Evolutionary conservation across 2,888 invertebrate species (phyloP).

Genomic region (Volucella bombylans): DNA sequence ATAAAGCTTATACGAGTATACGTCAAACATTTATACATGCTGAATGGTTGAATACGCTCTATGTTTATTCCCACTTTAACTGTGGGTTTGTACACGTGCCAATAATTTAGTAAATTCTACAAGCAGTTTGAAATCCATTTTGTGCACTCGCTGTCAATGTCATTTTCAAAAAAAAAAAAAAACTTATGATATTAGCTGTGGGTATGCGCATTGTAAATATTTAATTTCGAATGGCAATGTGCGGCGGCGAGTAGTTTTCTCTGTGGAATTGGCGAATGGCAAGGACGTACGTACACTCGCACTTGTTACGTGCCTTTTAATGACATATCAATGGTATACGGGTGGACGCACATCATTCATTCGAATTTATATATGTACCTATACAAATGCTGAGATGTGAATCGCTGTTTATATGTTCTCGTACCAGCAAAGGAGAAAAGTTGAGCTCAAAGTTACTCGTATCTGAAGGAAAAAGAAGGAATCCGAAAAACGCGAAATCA

Average conservation of each 20-base stretch:
- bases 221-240: slow-evolving; percentile 54
- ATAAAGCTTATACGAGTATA: slow-evolving; percentile 1
- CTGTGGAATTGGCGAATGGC: slow-evolving; percentile 65
- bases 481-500: too few relatives aligned
- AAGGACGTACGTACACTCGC: slow-evolving; percentile 30
- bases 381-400: too few relatives aligned
- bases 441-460: too few relatives aligned
- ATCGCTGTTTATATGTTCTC: too few relatives aligned
- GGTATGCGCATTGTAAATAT: slow-evolving; percentile 59
- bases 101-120: slow-evolving; percentile 69
- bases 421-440: too few relatives aligned
- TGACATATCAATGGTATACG: too few relatives aligned
- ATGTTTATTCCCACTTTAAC: slow-evolving; percentile 58
- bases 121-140: slow-evolving; percentile 59
- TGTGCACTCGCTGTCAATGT: slow-evolving; percentile 55
- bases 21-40: background rate
- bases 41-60: slow-evolving; percentile 53
- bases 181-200: slow-evolving; percentile 49
- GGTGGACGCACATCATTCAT: too few relatives aligned
- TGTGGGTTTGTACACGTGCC: slow-evolving; percentile 64
- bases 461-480: too few relatives aligned
- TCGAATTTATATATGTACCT: too few relatives aligned
- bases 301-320: slow-evolving; percentile 24
- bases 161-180: slow-evolving; percentile 47
- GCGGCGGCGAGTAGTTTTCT: slow-evolving; percentile 50